Conservation (phyloP, 2,797 vertebrate species). For the Amniataba percoides region DNA sequence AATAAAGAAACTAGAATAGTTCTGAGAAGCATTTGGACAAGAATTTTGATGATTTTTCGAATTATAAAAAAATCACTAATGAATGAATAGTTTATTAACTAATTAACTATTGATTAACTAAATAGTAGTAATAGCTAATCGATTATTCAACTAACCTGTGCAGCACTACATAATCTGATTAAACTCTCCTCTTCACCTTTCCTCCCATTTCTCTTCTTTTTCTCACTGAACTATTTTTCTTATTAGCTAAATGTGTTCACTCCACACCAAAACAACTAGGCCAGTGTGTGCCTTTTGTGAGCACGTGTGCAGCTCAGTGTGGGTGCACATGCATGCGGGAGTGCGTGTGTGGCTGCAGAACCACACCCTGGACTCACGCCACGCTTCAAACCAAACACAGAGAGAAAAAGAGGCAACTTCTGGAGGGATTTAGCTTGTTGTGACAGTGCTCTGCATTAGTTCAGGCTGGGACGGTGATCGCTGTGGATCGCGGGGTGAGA, state of each 20-base stretch:
- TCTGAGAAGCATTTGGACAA: no score
- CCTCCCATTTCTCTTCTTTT: slow-evolving; percentile 14
- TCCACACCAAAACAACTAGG: slow-evolving; percentile 51
- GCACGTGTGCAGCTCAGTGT: slow-evolving; percentile 64
- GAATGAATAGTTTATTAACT: no score
- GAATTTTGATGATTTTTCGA: no score
- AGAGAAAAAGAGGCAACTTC: slow-evolving; percentile 53
- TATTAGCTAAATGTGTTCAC: slow-evolving; percentile 59
- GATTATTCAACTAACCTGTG: no score
- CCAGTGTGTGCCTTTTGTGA: slow-evolving; percentile 55
- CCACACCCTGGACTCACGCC: slow-evolving; percentile 75
- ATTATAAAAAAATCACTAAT: no score
- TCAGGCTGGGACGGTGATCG: slow-evolving; percentile 21
- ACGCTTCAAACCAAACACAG: slow-evolving; percentile 55
- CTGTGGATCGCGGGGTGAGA: slow-evolving; percentile 24
- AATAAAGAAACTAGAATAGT: no score
- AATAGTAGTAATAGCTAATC: no score
- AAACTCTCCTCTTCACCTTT: not conserved
- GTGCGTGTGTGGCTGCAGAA: slow-evolving; percentile 53
- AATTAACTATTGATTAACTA: no score
- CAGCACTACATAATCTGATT: not conserved
- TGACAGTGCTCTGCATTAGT: slow-evolving; percentile 55
- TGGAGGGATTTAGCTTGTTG: slow-evolving; percentile 63
- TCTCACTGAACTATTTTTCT: slow-evolving; percentile 32
- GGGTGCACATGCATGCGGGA: slow-evolving; percentile 48